Conservation (phyloP, 1,140 invertebrate species). For the Tachypleus tridentatus region DNA sequence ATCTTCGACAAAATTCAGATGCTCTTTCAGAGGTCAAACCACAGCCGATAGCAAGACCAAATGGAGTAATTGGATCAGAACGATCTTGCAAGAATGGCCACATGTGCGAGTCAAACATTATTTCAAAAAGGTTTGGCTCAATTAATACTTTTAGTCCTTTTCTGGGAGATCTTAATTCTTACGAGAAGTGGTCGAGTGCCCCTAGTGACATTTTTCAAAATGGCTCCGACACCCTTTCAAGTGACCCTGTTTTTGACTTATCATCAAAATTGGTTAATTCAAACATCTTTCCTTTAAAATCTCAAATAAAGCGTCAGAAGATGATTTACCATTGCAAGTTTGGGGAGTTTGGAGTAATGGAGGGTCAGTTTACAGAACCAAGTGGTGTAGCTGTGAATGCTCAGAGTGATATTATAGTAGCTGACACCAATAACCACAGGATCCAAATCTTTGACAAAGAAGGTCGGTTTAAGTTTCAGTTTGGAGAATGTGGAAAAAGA, state of each 20-base stretch:
- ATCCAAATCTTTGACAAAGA: slow-evolving; percentile 99
- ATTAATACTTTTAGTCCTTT: slow-evolving; percentile 65
- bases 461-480: slow-evolving; percentile 98
- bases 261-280: slow-evolving; percentile 71
- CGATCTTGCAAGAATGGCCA: slow-evolving; percentile 29
- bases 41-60: slow-evolving; percentile 72
- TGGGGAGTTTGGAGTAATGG: slow-evolving; percentile 97
- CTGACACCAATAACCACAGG: slow-evolving; percentile 98
- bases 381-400: slow-evolving; percentile 97
- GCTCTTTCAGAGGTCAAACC: slow-evolving; percentile 39
- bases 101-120: slow-evolving; percentile 60
- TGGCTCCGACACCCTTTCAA: slow-evolving; percentile 28
- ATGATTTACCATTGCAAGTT: slow-evolving; percentile 99
- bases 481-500: slow-evolving; percentile 87
- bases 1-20: slow-evolving; percentile 61
- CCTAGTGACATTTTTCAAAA: slow-evolving; percentile 60
- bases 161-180: slow-evolving; percentile 41
- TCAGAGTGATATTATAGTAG: slow-evolving; percentile 98
- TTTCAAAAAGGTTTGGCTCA: slow-evolving; percentile 65
- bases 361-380: slow-evolving; percentile 98
- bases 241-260: slow-evolving; percentile 24
- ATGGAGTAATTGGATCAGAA: slow-evolving; percentile 31
- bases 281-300: slow-evolving; percentile 80
- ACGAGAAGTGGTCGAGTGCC: slow-evolving; percentile 93
- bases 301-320: slow-evolving; percentile 94